Conservation (phyloP, 2,888 invertebrate genomes). For the Auanema sp. region DNA sequence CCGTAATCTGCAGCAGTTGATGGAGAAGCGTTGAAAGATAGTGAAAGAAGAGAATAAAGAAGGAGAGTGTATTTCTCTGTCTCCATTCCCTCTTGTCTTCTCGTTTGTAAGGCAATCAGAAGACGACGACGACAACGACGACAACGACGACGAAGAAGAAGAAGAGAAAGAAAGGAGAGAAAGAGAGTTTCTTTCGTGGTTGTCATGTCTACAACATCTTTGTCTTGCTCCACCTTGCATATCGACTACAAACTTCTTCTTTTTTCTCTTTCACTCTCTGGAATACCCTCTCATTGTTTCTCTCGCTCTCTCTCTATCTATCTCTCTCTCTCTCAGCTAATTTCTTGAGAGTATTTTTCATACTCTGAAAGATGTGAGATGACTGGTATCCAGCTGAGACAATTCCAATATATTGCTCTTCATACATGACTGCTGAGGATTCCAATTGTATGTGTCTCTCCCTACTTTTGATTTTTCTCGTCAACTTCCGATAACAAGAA, state of each 20-base stretch:
- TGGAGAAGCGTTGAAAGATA: constrained; percentile 1
- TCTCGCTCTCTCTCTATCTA: no score
- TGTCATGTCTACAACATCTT: not conserved
- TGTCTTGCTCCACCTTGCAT: constrained; percentile 2
- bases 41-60: not conserved
- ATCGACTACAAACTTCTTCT: not conserved
- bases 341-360: no score
- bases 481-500: no score
- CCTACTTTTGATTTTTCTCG: no score
- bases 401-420: no score
- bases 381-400: no score
- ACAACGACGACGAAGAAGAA: not conserved
- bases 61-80: not conserved
- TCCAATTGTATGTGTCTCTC: no score
- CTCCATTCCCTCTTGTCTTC: not conserved
- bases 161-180: constrained; percentile 2
- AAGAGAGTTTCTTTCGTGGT: no score
- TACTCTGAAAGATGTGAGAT: no score
- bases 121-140: not conserved
- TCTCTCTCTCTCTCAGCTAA: not conserved
- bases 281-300: no score
- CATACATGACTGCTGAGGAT: no score
- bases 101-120: not conserved
- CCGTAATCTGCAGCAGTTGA: no score
- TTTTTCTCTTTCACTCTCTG: constrained; percentile 1